phyloP scores from a whole-genome alignment of 1,140 invertebrate species.

The Ganaspis sp. region DNA sequence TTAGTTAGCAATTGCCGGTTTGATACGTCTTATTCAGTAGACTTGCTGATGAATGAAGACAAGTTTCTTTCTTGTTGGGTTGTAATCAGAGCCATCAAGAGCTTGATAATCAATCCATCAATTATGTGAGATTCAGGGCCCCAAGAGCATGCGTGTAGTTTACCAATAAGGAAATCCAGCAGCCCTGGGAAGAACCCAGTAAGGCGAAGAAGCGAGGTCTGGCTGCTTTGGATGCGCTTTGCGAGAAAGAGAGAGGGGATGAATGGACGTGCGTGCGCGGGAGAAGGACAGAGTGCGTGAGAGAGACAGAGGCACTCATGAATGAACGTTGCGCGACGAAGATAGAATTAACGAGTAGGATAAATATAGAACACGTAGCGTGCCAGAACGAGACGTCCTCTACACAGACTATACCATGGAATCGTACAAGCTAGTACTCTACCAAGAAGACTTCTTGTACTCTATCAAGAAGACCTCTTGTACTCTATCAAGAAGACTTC shows the following conservation, averaged over 20 bases:
- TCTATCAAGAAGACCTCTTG: too few relatives aligned
- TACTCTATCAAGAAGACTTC: too few relatives aligned
- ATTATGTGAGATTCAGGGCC: neutral
- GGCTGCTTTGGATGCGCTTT: neutral
- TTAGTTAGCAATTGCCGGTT: neutral
- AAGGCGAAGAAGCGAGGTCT: conserved; percentile 4
- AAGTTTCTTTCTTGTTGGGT: conserved; percentile 12
- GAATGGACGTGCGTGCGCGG: conserved; percentile 69
- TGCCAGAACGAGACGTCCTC: conserved; percentile 48
- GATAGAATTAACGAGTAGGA: conserved; percentile 73
- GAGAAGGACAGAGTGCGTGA: conserved; percentile 53
- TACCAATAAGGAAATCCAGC: conserved; percentile 7
- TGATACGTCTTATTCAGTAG: neutral
- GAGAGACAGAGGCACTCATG: conserved; percentile 64
- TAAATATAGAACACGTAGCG: conserved; percentile 71
- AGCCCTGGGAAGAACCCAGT: neutral
- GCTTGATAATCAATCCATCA: conserved; percentile 26
- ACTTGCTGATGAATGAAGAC: conserved; percentile 14
- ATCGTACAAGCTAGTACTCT: too few relatives aligned
- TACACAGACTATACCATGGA: neutral
- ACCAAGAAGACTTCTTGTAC: too few relatives aligned
- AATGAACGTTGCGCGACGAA: conserved; percentile 73
- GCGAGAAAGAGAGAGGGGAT: conserved; percentile 53
- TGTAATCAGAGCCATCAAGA: neutral
- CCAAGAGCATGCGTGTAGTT: conserved; percentile 4